These are phyloP conservation scores for Siniperca knerii DNA, from an alignment of 2,113 vertebrate species.

Conservation along the genomic window DNA sequence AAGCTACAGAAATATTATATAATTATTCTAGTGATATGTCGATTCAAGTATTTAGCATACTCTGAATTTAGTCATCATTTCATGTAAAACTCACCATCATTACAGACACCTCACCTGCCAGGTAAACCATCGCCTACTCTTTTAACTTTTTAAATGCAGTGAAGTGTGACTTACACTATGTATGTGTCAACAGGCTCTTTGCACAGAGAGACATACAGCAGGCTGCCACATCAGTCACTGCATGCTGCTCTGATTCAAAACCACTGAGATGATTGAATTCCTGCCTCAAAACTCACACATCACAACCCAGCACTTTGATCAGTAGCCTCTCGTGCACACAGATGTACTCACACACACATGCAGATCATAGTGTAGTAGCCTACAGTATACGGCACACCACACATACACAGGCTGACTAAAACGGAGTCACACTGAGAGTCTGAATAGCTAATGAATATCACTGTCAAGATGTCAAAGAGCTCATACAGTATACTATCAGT, in stretches of 20 bases:
- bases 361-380: not conserved
- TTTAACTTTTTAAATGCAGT: not conserved
- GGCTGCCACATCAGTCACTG: too few relatives aligned
- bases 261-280: not conserved
- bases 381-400: not conserved
- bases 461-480: constrained; percentile 18
- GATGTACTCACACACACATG: not conserved
- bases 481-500: not conserved
- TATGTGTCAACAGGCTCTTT: constrained; percentile 25
- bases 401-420: not conserved
- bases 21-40: not conserved
- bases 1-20: not conserved
- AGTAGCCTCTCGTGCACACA: not conserved
- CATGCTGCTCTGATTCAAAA: not conserved
- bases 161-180: not conserved
- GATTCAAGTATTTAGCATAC: not conserved
- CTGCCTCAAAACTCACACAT: not conserved
- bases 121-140: not conserved
- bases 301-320: not conserved
- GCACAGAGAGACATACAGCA: not conserved
- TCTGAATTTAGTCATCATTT: not conserved
- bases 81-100: not conserved
- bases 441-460: not conserved
- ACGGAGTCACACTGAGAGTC: not conserved
- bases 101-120: not conserved